Base-by-base conservation (phyloP, 1,140 invertebrate genomes). In the Drosophila prosaltans region DNA sequence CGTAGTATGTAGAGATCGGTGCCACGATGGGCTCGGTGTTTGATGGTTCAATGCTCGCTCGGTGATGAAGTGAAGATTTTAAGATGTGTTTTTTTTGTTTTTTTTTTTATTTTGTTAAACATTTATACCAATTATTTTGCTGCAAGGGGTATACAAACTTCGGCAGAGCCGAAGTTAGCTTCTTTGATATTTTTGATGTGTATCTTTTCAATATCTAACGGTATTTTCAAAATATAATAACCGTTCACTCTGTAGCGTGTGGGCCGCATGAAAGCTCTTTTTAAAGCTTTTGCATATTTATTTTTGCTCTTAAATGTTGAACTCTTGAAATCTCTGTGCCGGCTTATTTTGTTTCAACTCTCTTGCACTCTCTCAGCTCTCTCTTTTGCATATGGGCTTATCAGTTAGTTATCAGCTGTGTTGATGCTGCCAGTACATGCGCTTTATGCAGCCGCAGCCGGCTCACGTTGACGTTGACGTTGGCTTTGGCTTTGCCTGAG, bases 341-440 rank as follows among this genome's bases (percentile, higher is more conserved):
- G 3, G n/a, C 8, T 30, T 39, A 5, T 36, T 36, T 36, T 30
- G 28, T 5, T 6, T 5, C 32, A 36, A 4, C 32, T 5, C n/a
- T 11, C 54, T 54, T 62, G 43, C 41, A 24, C 16, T 54, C 69
- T 55, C 41, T 30, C 16, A 24, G 40, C 40, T 63, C 39, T 63
- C 39, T 10, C 26, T 11, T 59, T 67, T 67, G 40, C 41, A 28
- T 28, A 39, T 30, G 32, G 57, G 77, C 84, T 88, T 88, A 88
- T 88, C 83, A 88, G 67, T 88, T 80, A 88, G 67, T 88, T 88
- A 88, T 88, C 83, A 88, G 83, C 83, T 88, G 82, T 88, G 65
- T 63, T 67, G 81, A 78, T 78, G 69, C 78, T 72, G 72, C 69
- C 69, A 76, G 72, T 69, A 70, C 74, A 77, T 78, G 75, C 75